Conservation (phyloP, 2,888 invertebrate genomes). For the Campoletis raptor region DNA sequence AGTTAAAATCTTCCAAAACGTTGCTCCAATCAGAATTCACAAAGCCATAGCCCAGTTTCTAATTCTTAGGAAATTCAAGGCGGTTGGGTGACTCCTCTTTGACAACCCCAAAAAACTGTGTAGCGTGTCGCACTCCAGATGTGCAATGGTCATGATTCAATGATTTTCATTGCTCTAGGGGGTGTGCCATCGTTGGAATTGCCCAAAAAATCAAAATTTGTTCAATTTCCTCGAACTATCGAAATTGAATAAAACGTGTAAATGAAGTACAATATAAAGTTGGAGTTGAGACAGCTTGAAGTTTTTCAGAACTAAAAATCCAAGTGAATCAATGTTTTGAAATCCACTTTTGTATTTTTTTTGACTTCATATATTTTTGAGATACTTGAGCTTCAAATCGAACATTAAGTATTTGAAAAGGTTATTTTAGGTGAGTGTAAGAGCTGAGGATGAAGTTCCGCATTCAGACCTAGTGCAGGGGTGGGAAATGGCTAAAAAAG, state of each 20-base stretch:
- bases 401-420: constrained; percentile 46
- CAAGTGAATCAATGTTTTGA: neutral
- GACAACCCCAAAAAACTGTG: neutral
- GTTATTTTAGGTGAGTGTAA: constrained; percentile 35
- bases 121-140: constrained; percentile 51
- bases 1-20: too few relatives aligned
- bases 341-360: neutral
- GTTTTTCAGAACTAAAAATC: neutral
- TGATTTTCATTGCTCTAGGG: constrained; percentile 45
- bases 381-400: neutral
- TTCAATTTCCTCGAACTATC: constrained; percentile 19
- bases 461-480: constrained; percentile 11
- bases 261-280: neutral
- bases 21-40: too few relatives aligned
- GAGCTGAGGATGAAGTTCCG: constrained; percentile 41
- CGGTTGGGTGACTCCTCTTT: neutral
- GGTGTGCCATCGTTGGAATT: constrained; percentile 23
- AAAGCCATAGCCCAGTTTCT: too few relatives aligned
- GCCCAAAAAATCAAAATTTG: constrained; percentile 36
- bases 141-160: constrained; percentile 47
- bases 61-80: too few relatives aligned
- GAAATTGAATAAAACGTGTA: constrained; percentile 5
- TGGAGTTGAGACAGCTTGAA: too few relatives aligned
- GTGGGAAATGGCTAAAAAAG: constrained; percentile 32
- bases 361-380: neutral